A percentile compares a stretch with the other conserved stretches of the same genome.
Conservation (phyloP, 1,140 invertebrate species). For the silkworm (Bombyx mori) region DNA sequence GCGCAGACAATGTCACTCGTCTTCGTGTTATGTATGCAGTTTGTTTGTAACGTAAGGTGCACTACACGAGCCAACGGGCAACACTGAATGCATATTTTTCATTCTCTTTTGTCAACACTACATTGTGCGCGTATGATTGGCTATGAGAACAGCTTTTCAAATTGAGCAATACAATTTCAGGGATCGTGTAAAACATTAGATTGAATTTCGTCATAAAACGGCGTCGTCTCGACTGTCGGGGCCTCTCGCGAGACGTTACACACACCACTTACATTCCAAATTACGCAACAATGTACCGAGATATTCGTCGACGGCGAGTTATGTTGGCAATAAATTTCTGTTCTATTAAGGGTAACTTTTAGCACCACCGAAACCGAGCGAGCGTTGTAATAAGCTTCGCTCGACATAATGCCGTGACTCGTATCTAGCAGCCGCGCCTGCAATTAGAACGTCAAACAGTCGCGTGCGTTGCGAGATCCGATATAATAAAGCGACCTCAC, state of each 20-base stretch:
- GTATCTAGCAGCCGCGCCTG: slow-evolving; percentile 26
- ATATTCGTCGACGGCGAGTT: slow-evolving; percentile 13
- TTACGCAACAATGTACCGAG: slow-evolving; percentile 15
- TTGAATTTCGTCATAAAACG: slow-evolving; percentile 3
- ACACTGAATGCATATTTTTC: too few relatives aligned
- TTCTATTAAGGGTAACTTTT: slow-evolving; percentile 13
- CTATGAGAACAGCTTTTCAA: too few relatives aligned
- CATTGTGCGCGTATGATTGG: too few relatives aligned
- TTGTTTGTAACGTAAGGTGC: not conserved
- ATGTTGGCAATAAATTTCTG: slow-evolving; percentile 10
- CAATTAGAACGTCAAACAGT: slow-evolving; percentile 41
- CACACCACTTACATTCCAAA: slow-evolving; percentile 10
- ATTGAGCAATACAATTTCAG: too few relatives aligned
- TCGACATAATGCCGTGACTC: slow-evolving; percentile 26
- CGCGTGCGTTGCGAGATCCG: slow-evolving; percentile 39
- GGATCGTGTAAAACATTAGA: not conserved
- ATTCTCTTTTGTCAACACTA: too few relatives aligned
- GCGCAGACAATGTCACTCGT: not conserved
- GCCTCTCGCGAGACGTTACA: not conserved
- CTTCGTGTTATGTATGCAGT: not conserved
- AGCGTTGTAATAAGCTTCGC: slow-evolving; percentile 14
- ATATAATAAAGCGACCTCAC: slow-evolving; percentile 26
- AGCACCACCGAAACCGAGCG: slow-evolving; percentile 1
- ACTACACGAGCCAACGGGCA: too few relatives aligned
- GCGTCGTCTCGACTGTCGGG: not conserved